Evolutionary conservation across 2,888 invertebrate genomes (phyloP).

Genomic region (Acanthosepion lycidas): DNA sequence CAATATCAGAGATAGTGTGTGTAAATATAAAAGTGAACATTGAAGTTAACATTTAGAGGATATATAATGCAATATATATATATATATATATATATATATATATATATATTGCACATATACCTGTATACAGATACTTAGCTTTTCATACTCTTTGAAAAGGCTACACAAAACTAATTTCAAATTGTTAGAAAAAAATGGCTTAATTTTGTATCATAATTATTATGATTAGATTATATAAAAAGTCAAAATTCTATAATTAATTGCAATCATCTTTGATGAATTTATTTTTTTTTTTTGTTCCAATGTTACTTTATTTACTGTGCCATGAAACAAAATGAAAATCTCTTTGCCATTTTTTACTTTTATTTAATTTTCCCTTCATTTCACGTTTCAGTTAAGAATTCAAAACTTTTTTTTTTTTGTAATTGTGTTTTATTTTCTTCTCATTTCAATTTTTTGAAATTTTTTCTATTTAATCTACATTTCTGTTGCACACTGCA

Average conservation of each 20-base stretch:
- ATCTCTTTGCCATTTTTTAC: neutral
- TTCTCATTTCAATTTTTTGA: neutral
- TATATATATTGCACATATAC: neutral
- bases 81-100: neutral
- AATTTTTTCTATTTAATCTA: neutral
- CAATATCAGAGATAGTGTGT: too few species aligned
- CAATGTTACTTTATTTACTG: neutral
- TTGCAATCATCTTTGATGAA: conserved; percentile 4
- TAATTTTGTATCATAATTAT: neutral
- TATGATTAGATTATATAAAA: neutral
- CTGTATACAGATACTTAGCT: too few species aligned
- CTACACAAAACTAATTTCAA: neutral
- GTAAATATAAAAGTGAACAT: too few species aligned
- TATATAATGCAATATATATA: neutral
- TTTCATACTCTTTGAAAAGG: neutral
- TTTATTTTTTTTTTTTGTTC: neutral
- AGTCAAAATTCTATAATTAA: neutral
- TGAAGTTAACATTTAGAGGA: too few species aligned
- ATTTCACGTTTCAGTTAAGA: neutral
- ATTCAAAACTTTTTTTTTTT: neutral
- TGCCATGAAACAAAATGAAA: neutral
- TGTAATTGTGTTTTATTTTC: neutral
- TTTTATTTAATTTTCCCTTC: neutral
- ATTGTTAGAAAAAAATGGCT: neutral
- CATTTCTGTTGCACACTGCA: neutral